Evolutionary conservation across 2,113 vertebrate genomes (phyloP).

Genomic region (Eulemur macaco): DNA sequence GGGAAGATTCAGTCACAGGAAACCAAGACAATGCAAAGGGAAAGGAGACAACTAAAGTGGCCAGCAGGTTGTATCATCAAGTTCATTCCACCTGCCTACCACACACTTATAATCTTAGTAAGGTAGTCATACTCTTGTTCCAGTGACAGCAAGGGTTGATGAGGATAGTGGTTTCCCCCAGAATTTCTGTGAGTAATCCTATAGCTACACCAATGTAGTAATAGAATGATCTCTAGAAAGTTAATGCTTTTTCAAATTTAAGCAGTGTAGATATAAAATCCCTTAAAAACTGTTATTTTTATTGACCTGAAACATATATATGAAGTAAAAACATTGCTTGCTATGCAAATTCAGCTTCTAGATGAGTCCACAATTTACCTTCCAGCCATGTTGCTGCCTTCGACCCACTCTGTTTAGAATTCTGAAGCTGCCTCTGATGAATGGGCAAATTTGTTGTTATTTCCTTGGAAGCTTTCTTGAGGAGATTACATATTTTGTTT

Average conservation of each 20-base stretch:
- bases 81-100: not conserved
- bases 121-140: not conserved
- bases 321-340: not conserved
- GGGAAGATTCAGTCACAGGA: not conserved
- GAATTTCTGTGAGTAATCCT: not conserved
- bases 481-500: not conserved
- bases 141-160: not conserved
- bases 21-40: not conserved
- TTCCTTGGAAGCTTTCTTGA: not conserved
- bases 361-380: not conserved
- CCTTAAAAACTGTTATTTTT: slow-evolving; percentile 18
- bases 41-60: not conserved
- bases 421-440: not conserved
- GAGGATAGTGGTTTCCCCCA: not conserved
- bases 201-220: not conserved
- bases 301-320: not conserved
- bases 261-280: not conserved
- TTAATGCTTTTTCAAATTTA: not conserved
- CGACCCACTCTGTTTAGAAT: not conserved
- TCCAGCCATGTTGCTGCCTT: not conserved
- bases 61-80: not conserved
- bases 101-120: not conserved
- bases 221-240: not conserved
- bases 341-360: not conserved
- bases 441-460: not conserved